Base-by-base conservation (phyloP, 2,113 vertebrate genomes). In the Speoplatyrhinus poulsoni region DNA sequence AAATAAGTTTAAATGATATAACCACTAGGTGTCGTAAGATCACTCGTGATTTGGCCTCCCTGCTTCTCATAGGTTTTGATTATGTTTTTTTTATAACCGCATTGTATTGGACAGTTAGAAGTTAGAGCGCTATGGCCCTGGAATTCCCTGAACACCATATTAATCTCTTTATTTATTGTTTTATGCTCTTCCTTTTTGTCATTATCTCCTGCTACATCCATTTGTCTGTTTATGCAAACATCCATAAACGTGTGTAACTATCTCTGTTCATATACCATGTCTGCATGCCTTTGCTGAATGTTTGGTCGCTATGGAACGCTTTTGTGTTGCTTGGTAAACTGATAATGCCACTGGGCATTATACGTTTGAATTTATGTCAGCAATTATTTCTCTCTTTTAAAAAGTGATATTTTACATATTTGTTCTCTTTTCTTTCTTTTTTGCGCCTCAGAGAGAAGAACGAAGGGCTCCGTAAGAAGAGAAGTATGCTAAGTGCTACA, bases 401-500 rank as follows among this genome's bases (percentile, higher is more conserved):
- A 16, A 3, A 26, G 12, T 1, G 19, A 36, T 59, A 9, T 50
- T 15, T 67, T 16, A 0, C 10, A 60, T 60, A 56, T 65, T 56
- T n/a, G 10, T 9, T 65, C 15, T 36, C 55, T 16, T n/a, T n/a
- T n/a, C 36, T 32, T 33, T 26, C 47, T 49, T 26, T 50, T 16
- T 17, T 64, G 13, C 59, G 63, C 54, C 81, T 36, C 55, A 92
- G 89, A 88, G 50, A 74, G 79, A 88, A 85, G 82, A 87, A 56
- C 79, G 84, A 84, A 82, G 57, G 0, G 19, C 12, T 36, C 63
- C 62, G 0, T 87, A 85, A 75, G 80, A 6, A 74, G 77, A 56
- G 72, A 84, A n/a, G 71, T 53, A 54, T 90, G 89, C 85, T 92
- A 88, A 92, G 54, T 72, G 48, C 9, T 49, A 65, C n/a, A 61